Conservation (phyloP, 2,888 invertebrate genomes). For the Candidula unifasciata region DNA sequence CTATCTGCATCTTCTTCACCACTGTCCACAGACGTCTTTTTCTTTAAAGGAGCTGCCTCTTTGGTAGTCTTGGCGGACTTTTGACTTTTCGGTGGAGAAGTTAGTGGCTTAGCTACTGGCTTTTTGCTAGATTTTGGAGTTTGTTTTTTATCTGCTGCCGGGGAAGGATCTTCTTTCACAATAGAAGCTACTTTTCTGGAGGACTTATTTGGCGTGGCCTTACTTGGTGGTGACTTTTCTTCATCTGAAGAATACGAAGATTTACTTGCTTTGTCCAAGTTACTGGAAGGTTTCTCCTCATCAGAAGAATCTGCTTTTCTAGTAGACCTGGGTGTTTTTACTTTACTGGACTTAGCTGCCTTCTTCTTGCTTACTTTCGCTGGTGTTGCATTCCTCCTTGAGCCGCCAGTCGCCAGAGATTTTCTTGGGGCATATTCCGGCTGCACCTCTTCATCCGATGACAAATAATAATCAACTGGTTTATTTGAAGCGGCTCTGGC, state of each 20-base stretch:
- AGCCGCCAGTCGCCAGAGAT: constrained; percentile 45
- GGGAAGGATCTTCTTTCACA: not conserved
- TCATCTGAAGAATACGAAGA: not conserved
- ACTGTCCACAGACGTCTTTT: constrained; percentile 24
- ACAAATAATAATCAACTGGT: constrained; percentile 29
- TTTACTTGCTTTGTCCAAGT: not conserved
- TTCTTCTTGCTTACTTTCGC: constrained; percentile 5
- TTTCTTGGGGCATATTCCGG: constrained; percentile 50
- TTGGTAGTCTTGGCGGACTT: not conserved
- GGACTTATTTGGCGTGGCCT: not conserved
- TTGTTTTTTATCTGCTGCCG: not conserved
- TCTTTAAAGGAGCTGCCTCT: not conserved
- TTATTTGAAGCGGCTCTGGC: not conserved
- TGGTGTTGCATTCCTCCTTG: not conserved
- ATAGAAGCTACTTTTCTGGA: constrained; percentile 7
- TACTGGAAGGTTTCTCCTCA: not conserved
- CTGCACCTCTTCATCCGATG: constrained; percentile 39
- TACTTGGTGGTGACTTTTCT: not conserved
- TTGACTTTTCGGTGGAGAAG: not conserved
- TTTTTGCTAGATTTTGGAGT: not conserved
- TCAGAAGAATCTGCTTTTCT: not conserved
- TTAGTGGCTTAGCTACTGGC: not conserved
- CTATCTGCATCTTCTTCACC: constrained; percentile 45
- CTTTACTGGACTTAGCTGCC: constrained; percentile 26
- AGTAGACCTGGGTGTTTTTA: not conserved